Evolutionary conservation across 2,113 vertebrate genomes (phyloP), one percentile per base, ranked within the genome.

Genomic region (Neopipo cinnamomea): DNA sequence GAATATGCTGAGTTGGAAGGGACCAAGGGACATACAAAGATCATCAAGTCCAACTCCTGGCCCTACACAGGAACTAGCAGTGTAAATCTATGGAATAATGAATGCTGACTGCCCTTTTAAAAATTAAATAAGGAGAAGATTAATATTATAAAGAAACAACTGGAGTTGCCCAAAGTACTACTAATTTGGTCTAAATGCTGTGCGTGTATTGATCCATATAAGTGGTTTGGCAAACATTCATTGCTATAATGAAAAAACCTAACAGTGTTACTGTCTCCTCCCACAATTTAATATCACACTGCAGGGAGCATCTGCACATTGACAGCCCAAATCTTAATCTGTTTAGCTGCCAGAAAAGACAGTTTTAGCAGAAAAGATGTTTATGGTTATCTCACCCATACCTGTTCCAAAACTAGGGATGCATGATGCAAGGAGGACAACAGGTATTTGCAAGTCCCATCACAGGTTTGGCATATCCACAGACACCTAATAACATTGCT

Each of bases 211-310:
- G 39, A 96, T 91, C 93, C 89, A 61, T 14, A 4, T 22, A 88
- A 88, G 35, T 50, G 35, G 18, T 85, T 97, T 95, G 87, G 85
- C 93, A 96, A 82, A 44, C 53, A 31, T 31, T 91, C 24, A 24
- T 23, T 83, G 42, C 71, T 56, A 0, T 53, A 96, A 91, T 41
- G 62, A 93, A 55, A 62, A 41, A 37, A 41, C 14, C 56, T 65
- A 61, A 52, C 4, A 18, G 31, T 19, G 62, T 41, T 27, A 30
- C 62, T 91, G 89, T 72, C 68, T 94, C 58, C 80, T 85, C 74
- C 44, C 61, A 50, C 86, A 50, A 68, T 16, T 83, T 75, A 59
- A 68, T 52, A 47, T 39, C 70, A 78, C 65, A 37, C 84, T 75
- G 77, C 65, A 89, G 74, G 53, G 68, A 92, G 17, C 53, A 65